Percentiles rank a stretch among this genome's conserved stretches.
Evolutionary conservation across 1,140 invertebrate genomes (phyloP).

Genomic region (Nasonia giraulti): DNA sequence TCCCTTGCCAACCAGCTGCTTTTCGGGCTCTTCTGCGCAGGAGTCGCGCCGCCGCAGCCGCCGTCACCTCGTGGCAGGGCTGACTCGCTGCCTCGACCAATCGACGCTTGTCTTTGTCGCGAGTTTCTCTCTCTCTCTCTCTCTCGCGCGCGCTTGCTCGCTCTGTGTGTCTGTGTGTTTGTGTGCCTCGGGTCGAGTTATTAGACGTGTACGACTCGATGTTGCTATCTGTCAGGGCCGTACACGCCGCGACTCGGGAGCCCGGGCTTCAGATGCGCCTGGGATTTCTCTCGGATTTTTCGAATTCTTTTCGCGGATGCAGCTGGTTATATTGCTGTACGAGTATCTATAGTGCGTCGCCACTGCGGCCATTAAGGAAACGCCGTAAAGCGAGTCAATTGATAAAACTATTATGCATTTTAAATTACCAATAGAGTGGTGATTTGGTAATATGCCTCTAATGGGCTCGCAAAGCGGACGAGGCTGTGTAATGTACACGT

Average conservation of each 20-base stretch:
- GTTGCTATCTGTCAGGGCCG: conserved; percentile 37
- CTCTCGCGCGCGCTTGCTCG: too few relatives aligned
- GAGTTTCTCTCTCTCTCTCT: neutral
- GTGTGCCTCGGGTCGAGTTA: neutral
- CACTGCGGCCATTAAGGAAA: too few relatives aligned
- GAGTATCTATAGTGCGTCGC: too few relatives aligned
- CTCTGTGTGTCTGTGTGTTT: neutral
- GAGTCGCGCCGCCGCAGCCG: neutral
- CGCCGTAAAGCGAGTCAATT: too few relatives aligned
- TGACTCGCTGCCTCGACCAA: neutral
- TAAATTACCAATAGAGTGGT: neutral
- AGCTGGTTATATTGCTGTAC: too few relatives aligned
- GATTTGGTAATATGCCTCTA: neutral
- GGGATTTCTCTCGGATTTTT: too few relatives aligned
- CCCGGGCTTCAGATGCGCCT: too few relatives aligned
- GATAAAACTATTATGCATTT: neutral
- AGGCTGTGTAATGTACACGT: neutral
- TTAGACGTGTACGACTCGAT: neutral
- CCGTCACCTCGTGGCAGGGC: conserved; percentile 24
- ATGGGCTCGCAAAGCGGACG: neutral
- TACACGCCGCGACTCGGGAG: too few relatives aligned
- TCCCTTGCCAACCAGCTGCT: conserved; percentile 69
- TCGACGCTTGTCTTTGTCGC: neutral
- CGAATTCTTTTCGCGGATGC: too few relatives aligned
- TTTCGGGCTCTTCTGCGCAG: conserved; percentile 59